Evolutionary conservation across 2,113 vertebrate genomes (phyloP).

Genomic region (Lepidothrix coronata): DNA sequence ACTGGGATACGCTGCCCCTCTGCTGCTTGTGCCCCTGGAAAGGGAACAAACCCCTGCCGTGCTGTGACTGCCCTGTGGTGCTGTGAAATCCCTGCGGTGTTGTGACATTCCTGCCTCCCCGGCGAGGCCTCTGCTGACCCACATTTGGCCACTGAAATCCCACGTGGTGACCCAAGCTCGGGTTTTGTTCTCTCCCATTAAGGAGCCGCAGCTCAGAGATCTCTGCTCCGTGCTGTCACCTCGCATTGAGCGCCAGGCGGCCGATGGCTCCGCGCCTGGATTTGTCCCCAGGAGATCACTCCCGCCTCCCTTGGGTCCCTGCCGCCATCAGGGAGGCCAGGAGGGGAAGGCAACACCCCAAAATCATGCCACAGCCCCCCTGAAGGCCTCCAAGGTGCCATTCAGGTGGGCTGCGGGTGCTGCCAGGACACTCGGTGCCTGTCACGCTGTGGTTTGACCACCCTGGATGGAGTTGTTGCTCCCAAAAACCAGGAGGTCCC

Average conservation of each 20-base stretch:
- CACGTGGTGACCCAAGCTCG: neutral
- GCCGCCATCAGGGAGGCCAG: accelerated
- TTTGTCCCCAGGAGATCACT: neutral
- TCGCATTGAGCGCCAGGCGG: neutral
- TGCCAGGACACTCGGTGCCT: accelerated
- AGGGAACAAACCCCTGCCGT: neutral
- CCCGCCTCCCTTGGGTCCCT: neutral
- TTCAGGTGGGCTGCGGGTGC: accelerated
- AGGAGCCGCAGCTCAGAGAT: neutral
- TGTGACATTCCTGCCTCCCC: neutral
- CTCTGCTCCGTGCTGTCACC: neutral
- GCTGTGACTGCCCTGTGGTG: neutral
- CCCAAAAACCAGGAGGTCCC: neutral
- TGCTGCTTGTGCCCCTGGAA: neutral
- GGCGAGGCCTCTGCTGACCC: neutral
- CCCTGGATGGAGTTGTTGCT: neutral
- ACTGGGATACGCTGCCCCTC: accelerated
- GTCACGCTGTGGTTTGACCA: accelerated
- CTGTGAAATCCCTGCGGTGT: neutral
- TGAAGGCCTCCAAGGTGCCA: accelerated
- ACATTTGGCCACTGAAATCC: neutral
- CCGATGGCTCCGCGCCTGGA: neutral
- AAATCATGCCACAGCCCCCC: neutral
- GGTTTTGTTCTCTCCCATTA: neutral
- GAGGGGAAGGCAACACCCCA: neutral